Conservation (phyloP, 64 coral and sea anemone species). For the Hydrozoanthus tunicans region DNA sequence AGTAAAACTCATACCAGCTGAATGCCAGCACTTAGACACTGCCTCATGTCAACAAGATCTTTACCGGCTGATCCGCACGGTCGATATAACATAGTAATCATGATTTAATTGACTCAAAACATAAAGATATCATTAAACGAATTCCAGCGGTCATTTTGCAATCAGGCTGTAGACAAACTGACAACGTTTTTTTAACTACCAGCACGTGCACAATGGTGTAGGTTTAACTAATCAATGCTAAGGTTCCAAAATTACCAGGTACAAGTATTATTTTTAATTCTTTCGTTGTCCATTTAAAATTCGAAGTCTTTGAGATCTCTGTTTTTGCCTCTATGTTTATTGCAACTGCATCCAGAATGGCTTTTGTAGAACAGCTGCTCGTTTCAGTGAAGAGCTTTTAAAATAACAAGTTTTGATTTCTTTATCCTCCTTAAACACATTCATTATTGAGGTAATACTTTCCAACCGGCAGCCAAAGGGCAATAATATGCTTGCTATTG, state of each 20-base stretch:
- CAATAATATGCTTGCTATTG: neutral
- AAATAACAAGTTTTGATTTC: conserved; percentile 19
- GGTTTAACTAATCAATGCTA: neutral
- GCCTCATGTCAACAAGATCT: conserved; percentile 44
- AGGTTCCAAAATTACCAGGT: neutral
- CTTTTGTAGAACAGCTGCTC: conserved; percentile 24
- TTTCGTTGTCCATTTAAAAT: neutral
- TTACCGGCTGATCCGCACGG: conserved; percentile 51
- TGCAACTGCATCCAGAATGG: neutral
- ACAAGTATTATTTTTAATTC: neutral
- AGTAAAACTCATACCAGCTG: neutral
- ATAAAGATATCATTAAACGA: conserved; percentile 47
- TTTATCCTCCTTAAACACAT: conserved; percentile 45
- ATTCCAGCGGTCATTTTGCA: conserved; percentile 46
- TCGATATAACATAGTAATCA: conserved; percentile 57
- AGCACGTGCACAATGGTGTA: conserved; percentile 6
- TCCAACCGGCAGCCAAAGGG: neutral
- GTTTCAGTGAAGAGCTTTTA: neutral
- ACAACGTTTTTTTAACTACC: neutral
- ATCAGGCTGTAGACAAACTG: conserved; percentile 14
- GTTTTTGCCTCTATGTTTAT: neutral
- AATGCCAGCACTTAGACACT: neutral
- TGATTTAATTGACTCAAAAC: conserved; percentile 54
- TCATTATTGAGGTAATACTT: conserved; percentile 14
- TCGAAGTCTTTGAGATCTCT: neutral